Evolutionary conservation across 2,888 invertebrate species (phyloP).

Genomic region (Drosophila atripex): DNA sequence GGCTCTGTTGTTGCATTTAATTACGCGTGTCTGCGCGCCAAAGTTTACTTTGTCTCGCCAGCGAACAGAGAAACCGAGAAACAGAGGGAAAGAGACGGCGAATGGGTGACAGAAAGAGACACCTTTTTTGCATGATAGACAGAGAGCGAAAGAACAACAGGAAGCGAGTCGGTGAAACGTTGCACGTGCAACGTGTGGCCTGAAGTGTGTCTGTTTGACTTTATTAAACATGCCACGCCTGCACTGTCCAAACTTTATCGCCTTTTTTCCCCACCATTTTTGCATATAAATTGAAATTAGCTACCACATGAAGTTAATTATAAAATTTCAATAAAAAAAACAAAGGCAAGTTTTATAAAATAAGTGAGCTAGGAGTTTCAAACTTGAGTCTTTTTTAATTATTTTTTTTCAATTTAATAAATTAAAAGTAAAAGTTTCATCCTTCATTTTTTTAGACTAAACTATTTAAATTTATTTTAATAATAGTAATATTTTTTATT

Average conservation of each 20-base stretch:
- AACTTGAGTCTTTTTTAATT: too few relatives aligned
- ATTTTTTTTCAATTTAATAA: too few relatives aligned
- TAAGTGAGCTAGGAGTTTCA: too few relatives aligned
- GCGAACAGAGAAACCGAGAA: slow-evolving; percentile 27
- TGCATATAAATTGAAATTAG: background rate
- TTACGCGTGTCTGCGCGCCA: slow-evolving; percentile 69
- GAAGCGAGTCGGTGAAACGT: background rate
- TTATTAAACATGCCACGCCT: slow-evolving; percentile 65
- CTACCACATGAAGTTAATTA: background rate
- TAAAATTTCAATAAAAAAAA: background rate
- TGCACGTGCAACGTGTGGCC: slow-evolving; percentile 37
- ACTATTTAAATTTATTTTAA: too few relatives aligned
- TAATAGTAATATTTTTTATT: too few relatives aligned
- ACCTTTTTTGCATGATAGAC: background rate
- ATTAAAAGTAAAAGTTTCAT: too few relatives aligned
- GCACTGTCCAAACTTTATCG: slow-evolving; percentile 11
- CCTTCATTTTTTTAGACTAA: too few relatives aligned
- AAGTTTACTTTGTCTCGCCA: slow-evolving; percentile 72
- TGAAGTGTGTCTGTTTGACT: slow-evolving; percentile 64
- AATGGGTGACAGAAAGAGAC: slow-evolving; percentile 4
- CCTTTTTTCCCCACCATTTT: background rate
- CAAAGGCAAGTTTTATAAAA: too few relatives aligned
- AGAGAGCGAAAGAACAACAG: background rate
- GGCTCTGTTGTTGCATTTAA: slow-evolving; percentile 71
- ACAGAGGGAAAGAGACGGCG: slow-evolving; percentile 7